These are phyloP conservation scores for Sarcophaga bullata DNA, from an alignment of 1,140 invertebrate genomes.

Conservation along the genomic window DNA sequence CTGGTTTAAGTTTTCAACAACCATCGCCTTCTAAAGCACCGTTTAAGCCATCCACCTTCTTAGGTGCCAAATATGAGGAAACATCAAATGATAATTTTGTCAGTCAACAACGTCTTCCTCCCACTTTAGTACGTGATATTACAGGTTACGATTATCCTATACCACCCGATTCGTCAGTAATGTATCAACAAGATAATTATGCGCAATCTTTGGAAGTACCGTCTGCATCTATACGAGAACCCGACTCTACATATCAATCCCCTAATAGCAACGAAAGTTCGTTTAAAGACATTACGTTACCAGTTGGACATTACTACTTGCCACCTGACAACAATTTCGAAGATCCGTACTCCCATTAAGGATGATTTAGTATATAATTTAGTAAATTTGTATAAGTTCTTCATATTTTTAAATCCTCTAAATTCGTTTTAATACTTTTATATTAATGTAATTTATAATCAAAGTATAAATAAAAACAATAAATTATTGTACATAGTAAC, in stretches of 20 bases:
- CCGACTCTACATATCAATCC: constrained; percentile 38
- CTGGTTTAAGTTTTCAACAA: neutral
- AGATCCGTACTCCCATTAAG: constrained; percentile 11
- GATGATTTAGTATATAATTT: neutral
- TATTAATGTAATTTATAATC: constrained; percentile 17
- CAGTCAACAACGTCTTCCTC: constrained; percentile 48
- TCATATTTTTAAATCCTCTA: neutral
- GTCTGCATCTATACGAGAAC: constrained; percentile 28
- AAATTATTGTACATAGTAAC: constrained; percentile 11
- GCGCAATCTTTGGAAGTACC: neutral
- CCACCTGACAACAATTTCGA: constrained; percentile 22
- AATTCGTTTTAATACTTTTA: no score
- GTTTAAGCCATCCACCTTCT: constrained; percentile 60
- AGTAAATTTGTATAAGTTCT: neutral
- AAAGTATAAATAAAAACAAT: constrained; percentile 20
- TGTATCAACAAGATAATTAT: neutral
- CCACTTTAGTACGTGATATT: constrained; percentile 46
- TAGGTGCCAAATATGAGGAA: constrained; percentile 51
- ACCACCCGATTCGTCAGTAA: neutral
- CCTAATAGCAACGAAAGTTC: constrained; percentile 19
- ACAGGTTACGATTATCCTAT: constrained; percentile 54
- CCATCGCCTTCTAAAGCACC: constrained; percentile 49
- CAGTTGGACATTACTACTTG: constrained; percentile 28
- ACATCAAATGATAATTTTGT: neutral
- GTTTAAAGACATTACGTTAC: neutral